phyloP scores from a whole-genome alignment of 23 tunicate genomes.

The Trididemnum nubilum region DNA sequence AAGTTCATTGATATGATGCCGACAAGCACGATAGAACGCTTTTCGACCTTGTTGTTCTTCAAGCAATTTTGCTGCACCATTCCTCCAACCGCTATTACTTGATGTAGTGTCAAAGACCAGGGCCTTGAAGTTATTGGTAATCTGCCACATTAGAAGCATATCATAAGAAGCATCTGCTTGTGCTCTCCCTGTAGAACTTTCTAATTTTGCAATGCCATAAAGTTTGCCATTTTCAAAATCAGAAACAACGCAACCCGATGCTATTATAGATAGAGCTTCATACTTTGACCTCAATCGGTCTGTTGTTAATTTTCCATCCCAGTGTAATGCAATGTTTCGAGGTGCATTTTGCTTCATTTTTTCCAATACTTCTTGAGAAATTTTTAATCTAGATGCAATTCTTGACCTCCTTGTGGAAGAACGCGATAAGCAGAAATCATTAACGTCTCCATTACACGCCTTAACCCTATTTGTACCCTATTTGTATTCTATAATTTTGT shows the following conservation, averaged over 20 bases:
- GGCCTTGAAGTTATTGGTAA: background rate
- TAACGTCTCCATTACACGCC: background rate
- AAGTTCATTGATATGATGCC: slow-evolving; percentile 8
- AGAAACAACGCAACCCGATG: background rate
- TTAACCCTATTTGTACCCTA: no score
- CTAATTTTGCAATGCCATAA: background rate
- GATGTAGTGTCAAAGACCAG: slow-evolving; percentile 13
- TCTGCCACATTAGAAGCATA: background rate
- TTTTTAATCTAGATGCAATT: no score
- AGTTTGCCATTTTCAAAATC: background rate
- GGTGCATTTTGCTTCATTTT: slow-evolving; percentile 10
- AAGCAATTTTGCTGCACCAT: slow-evolving; percentile 16
- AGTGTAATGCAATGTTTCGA: background rate
- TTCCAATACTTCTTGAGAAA: background rate
- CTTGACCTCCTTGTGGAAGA: no score
- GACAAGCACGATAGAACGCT: background rate
- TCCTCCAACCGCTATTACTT: slow-evolving; percentile 15
- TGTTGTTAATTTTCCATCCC: slow-evolving; percentile 18
- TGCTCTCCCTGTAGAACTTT: background rate
- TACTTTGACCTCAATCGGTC: background rate
- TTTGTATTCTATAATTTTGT: no score
- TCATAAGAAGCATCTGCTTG: slow-evolving; percentile 2
- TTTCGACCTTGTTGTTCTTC: background rate
- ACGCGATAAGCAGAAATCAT: slow-evolving; percentile 1
- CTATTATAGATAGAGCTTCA: background rate